phyloP scores from a whole-genome alignment of 2,113 vertebrate genomes.

The Pampusana beccarii region DNA sequence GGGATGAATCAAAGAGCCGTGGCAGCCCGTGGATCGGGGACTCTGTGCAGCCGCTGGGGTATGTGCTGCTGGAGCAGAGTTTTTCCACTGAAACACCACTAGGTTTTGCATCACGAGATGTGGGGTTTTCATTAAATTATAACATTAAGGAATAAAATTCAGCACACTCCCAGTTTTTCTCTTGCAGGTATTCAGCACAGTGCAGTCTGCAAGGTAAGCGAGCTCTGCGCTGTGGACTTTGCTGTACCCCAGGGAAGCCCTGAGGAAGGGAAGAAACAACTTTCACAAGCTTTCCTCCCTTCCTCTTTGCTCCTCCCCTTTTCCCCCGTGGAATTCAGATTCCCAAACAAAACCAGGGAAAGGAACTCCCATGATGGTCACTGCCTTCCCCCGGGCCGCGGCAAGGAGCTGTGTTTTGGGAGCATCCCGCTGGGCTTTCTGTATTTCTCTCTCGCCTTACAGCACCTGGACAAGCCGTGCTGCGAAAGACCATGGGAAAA shows the following conservation, averaged over 20 bases:
- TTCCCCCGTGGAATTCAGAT: neutral
- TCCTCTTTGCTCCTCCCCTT: neutral
- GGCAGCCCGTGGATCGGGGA: neutral
- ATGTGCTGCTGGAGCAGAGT: neutral
- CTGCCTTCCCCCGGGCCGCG: neutral
- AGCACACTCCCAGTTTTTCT: neutral
- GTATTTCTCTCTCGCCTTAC: neutral
- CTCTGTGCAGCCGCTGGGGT: neutral
- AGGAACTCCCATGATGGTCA: neutral
- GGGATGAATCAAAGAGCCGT: neutral
- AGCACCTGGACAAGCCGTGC: fast-evolving
- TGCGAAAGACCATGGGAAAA: neutral
- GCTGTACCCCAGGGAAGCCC: neutral
- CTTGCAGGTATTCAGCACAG: neutral
- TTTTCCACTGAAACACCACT: neutral
- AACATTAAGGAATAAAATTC: neutral
- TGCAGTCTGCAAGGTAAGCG: neutral
- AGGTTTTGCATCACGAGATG: neutral
- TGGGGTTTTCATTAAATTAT: neutral
- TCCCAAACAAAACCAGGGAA: neutral
- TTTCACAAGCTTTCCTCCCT: neutral
- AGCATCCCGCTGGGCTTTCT: neutral
- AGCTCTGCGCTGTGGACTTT: neutral
- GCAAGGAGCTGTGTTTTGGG: neutral
- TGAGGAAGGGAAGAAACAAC: neutral